These are phyloP conservation scores for Lissonota sp. DNA, from an alignment of 2,888 invertebrate genomes.

Conservation along the genomic window DNA sequence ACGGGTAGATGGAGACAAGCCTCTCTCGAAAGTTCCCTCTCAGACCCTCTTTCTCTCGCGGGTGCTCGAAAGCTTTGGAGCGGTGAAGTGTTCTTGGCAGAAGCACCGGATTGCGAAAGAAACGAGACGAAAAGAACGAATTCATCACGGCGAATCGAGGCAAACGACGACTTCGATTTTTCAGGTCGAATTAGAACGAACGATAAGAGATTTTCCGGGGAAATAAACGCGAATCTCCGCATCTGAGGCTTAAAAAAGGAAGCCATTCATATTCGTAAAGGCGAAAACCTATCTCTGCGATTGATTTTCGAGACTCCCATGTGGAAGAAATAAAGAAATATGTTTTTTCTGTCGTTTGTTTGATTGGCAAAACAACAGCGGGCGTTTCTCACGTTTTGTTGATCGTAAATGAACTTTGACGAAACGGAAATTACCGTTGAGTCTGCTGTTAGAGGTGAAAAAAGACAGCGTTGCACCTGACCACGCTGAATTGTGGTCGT, in stretches of 20 bases:
- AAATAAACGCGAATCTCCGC: constrained; percentile 2
- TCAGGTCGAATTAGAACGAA: not conserved
- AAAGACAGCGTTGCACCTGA: not conserved
- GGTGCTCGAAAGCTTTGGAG: constrained; percentile 31
- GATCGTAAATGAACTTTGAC: not conserved
- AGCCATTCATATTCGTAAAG: too few relatives aligned
- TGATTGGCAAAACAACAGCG: too few relatives aligned
- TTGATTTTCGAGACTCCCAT: constrained; percentile 25
- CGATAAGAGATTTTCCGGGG: constrained; percentile 31
- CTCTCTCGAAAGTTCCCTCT: constrained; percentile 25
- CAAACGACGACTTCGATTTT: constrained; percentile 38
- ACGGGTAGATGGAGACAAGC: constrained; percentile 6
- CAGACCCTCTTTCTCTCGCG: constrained; percentile 24
- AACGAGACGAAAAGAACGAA: constrained; percentile 24
- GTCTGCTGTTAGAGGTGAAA: not conserved
- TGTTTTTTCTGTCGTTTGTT: constrained; percentile 16
- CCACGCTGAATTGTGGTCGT: constrained; percentile 31
- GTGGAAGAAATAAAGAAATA: too few relatives aligned
- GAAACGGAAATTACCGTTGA: not conserved
- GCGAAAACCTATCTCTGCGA: not conserved
- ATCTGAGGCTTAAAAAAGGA: not conserved
- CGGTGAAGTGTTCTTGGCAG: constrained; percentile 32
- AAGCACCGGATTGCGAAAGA: constrained; percentile 30
- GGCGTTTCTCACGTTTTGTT: not conserved
- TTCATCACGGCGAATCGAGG: constrained; percentile 12